phyloP scores from a whole-genome alignment of 2,113 vertebrate genomes.

The Neomonachus schauinslandi region DNA sequence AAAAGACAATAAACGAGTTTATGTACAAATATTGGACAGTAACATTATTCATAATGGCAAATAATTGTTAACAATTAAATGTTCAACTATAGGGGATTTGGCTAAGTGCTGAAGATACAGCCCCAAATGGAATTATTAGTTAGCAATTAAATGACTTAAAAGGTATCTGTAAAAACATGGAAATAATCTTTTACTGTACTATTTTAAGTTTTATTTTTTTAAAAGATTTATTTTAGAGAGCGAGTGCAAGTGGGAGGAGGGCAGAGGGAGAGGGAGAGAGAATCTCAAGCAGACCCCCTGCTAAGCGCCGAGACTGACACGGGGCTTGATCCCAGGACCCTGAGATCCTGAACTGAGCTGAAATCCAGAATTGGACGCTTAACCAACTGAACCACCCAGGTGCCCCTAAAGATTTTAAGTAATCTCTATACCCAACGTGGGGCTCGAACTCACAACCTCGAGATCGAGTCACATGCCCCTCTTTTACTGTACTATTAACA shows the following conservation, averaged over 20 bases:
- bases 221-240: neutral
- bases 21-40: neutral
- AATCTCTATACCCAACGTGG: neutral
- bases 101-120: neutral
- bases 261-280: neutral
- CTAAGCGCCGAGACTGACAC: fast-evolving
- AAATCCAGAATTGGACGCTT: neutral
- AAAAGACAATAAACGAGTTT: neutral
- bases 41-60: neutral
- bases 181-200: neutral
- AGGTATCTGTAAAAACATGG: neutral
- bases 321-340: neutral
- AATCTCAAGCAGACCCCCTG: neutral
- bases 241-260: neutral
- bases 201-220: neutral
- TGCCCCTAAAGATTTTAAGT: neutral
- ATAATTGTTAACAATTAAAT: neutral
- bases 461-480: neutral
- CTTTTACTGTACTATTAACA: neutral
- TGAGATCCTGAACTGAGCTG: neutral
- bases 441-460: neutral
- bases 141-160: neutral
- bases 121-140: neutral
- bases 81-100: neutral
- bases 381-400: neutral